phyloP scores from a whole-genome alignment of 2,797 vertebrate genomes.

The Paramormyrops hopkinsi region DNA sequence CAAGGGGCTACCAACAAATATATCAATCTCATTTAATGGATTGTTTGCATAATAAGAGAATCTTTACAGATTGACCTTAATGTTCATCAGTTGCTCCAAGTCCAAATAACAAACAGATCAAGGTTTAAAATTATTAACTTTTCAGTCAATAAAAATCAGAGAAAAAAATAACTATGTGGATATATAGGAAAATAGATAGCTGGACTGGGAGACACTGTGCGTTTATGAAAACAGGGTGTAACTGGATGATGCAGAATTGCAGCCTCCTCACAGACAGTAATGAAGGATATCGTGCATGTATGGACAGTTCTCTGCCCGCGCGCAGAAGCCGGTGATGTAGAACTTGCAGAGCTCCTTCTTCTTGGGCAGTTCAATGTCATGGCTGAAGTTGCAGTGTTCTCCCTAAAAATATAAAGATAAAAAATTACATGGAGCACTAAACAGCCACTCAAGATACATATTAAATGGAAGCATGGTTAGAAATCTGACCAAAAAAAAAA shows the following conservation, averaged over 20 bases:
- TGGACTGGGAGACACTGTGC: neutral
- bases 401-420: slow-evolving; percentile 58
- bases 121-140: neutral
- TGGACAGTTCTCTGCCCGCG: slow-evolving; percentile 85
- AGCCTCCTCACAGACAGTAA: neutral
- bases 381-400: slow-evolving; percentile 95
- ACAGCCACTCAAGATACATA: neutral
- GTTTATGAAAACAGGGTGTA: neutral
- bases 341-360: slow-evolving; percentile 96
- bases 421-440: neutral
- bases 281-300: slow-evolving; percentile 99
- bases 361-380: slow-evolving; percentile 89
- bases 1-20: slow-evolving; percentile 54
- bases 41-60: neutral
- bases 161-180: neutral
- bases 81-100: neutral
- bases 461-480: neutral
- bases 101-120: neutral
- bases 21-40: neutral
- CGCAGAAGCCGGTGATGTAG: slow-evolving; percentile 92
- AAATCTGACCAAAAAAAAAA: neutral
- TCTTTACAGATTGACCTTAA: neutral
- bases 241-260: neutral
- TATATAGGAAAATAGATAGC: neutral
- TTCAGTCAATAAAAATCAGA: neutral